Percentiles rank a stretch among this genome's conserved stretches.
Conservation (phyloP, 1,140 invertebrate genomes). For the Microvelia longipes region DNA sequence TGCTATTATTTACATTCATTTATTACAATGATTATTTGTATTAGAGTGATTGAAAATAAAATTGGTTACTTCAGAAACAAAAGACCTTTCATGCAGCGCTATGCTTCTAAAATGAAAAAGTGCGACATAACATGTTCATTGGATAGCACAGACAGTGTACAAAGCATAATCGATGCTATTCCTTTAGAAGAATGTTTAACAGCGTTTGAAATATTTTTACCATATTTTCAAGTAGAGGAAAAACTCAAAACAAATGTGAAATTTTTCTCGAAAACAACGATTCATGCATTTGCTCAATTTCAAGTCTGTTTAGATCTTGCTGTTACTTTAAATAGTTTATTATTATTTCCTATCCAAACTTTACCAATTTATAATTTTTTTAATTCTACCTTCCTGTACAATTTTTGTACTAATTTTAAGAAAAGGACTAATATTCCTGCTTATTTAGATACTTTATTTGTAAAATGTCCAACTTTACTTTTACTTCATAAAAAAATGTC, state of each 20-base stretch:
- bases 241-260: slow-evolving; percentile 39
- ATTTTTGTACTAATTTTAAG: slow-evolving; percentile 34
- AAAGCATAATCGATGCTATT: slow-evolving; percentile 27
- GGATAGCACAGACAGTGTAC: too few relatives aligned
- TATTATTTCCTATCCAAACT: slow-evolving; percentile 38
- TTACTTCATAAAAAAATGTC: slow-evolving; percentile 9
- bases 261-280: slow-evolving; percentile 37
- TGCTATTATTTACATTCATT: slow-evolving; percentile 40
- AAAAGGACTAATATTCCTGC: slow-evolving; percentile 9
- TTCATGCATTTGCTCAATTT: slow-evolving; percentile 56
- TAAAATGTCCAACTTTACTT: slow-evolving; percentile 7
- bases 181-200: slow-evolving; percentile 40
- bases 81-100: slow-evolving; percentile 12
- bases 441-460: slow-evolving; percentile 11
- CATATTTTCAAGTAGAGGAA: slow-evolving; percentile 44
- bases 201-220: slow-evolving; percentile 39
- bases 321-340: slow-evolving; percentile 45
- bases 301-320: slow-evolving; percentile 47
- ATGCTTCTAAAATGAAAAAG: slow-evolving; percentile 9
- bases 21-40: slow-evolving; percentile 40
- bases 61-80: slow-evolving; percentile 19
- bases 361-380: slow-evolving; percentile 40
- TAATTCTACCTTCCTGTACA: slow-evolving; percentile 58
- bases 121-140: neutral
- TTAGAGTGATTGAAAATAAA: slow-evolving; percentile 43